Conservation (phyloP, 2,888 invertebrate genomes). For the Lasioglossum pauxillum region DNA sequence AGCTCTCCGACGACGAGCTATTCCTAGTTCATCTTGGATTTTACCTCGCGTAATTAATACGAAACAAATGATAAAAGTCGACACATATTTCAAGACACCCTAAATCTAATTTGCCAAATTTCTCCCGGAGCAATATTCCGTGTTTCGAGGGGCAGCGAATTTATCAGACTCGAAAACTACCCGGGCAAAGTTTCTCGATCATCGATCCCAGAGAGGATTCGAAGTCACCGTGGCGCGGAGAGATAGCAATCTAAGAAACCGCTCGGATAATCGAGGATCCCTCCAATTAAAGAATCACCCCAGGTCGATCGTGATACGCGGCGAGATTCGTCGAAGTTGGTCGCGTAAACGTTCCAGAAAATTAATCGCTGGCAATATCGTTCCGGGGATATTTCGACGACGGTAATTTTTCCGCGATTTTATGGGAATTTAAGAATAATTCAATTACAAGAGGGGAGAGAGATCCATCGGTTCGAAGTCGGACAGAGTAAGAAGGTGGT, state of each 20-base stretch:
- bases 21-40: not conserved
- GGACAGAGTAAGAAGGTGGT: not conserved
- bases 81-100: not conserved
- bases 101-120: not conserved
- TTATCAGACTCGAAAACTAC: not conserved
- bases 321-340: constrained; percentile 60
- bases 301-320: constrained; percentile 53
- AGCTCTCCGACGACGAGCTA: not conserved
- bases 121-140: not conserved
- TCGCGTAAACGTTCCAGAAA: constrained; percentile 82
- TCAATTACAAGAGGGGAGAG: constrained; percentile 83
- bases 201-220: constrained; percentile 30
- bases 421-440: constrained; percentile 85
- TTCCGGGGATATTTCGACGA: constrained; percentile 28
- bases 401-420: constrained; percentile 84
- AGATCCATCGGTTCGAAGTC: constrained; percentile 76
- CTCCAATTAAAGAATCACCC: constrained; percentile 59
- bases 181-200: constrained; percentile 19
- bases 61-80: not conserved
- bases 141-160: not conserved
- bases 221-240: constrained; percentile 20
- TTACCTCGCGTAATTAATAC: not conserved
- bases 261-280: constrained; percentile 57
- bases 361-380: constrained; percentile 81
- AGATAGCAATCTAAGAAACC: constrained; percentile 51